phyloP scores from a whole-genome alignment of 2,888 invertebrate genomes.

The Callosobruchus maculatus region DNA sequence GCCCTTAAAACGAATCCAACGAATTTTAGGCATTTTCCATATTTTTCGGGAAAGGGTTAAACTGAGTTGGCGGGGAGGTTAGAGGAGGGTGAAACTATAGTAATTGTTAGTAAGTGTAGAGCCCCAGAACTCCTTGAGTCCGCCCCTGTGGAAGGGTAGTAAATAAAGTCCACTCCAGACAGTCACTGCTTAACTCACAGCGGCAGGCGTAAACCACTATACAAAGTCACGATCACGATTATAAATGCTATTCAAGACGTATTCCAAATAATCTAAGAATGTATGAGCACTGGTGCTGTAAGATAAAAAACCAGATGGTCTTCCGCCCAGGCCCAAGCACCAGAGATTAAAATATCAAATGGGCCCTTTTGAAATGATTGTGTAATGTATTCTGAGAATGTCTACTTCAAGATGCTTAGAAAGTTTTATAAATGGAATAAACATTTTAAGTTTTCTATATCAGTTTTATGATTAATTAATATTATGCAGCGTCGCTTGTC shows the following conservation, averaged over 20 bases:
- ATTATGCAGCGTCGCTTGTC: not conserved
- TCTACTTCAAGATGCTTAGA: not conserved
- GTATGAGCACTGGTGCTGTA: not conserved
- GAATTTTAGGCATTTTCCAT: too few species aligned
- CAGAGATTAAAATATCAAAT: not conserved
- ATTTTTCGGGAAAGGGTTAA: too few species aligned
- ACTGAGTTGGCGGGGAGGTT: too few species aligned
- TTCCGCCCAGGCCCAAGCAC: not conserved
- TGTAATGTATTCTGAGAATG: not conserved
- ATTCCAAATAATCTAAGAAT: not conserved
- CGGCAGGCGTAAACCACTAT: too few species aligned
- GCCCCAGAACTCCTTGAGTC: too few species aligned
- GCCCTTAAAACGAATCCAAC: too few species aligned
- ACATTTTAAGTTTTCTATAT: not conserved
- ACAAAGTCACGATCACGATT: not conserved
- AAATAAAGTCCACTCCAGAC: too few species aligned
- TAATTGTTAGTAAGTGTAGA: too few species aligned
- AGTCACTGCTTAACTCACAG: too few species aligned
- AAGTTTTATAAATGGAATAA: not conserved
- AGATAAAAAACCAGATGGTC: not conserved
- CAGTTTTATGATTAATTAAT: not conserved
- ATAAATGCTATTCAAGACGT: not conserved
- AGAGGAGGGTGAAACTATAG: too few species aligned
- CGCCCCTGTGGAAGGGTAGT: too few species aligned
- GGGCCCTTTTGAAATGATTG: not conserved